Base-by-base conservation (phyloP, 2,888 invertebrate genomes). In the Cheilosia variabilis region DNA sequence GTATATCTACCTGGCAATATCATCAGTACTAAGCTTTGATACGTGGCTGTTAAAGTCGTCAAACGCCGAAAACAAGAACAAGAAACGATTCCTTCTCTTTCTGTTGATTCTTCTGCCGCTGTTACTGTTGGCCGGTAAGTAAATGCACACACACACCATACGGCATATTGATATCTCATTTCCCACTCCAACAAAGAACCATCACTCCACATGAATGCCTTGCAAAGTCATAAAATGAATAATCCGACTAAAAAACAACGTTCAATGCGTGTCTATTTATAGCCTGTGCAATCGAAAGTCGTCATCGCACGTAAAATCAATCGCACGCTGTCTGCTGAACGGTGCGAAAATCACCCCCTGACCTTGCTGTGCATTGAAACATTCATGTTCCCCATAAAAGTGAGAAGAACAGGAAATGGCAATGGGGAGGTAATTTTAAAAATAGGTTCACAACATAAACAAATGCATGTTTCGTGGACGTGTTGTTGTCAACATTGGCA, bases 101-200 rank as follows among this genome's bases (percentile, higher is more conserved):
- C 78, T 92, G 75, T 88, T 95, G 63, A 91, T 94, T 47, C 87
- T 94, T 19, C 87, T 95, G 88, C 94, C 94, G 0, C 90, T 94
- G 57, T 87, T 94, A 55, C 88, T 95, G 77, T 89, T 94, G 80
- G 92, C 92, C 89, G 95, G 95, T 95, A 91, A 94, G 94, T 93
- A 37, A 47, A 52, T 65, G 65, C 55, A 76, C 53, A 24, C 60
- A 37, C 63, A 52, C 45, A 4, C 5, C 17, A 19, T 19, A 47
- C 17, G 6, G 19, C 53, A 68, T 43, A 60, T 19, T 45, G 22
- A 27, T 31, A 53, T 52, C 34, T 57, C 57, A 10, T 27, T 47
- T n/a, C 41, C 65, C 57, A 57, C 57, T 19, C 47, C 19, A 47
- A 47, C 17, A 47, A 47, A 4, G 45, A 68, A 62, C 1, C 55